Conservation (phyloP, 2,113 vertebrate species). For the Microcebus murinus region DNA sequence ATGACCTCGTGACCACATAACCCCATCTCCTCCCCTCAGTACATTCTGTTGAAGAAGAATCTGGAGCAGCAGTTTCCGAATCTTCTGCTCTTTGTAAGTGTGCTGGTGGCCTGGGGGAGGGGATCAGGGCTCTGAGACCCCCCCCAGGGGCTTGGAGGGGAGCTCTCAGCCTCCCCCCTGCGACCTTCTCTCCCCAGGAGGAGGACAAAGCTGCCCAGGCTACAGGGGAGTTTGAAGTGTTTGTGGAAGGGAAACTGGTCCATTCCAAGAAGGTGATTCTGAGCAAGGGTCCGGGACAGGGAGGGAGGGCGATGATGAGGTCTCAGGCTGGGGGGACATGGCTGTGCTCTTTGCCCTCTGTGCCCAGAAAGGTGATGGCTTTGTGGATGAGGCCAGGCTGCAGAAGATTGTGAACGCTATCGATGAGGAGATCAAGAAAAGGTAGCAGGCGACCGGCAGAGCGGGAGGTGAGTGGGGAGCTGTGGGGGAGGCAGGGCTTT, state of each 20-base stretch:
- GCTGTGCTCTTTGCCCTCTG: background rate
- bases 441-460: background rate
- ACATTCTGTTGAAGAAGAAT: slow-evolving; percentile 65
- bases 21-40: slow-evolving; percentile 35
- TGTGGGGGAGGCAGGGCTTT: no score
- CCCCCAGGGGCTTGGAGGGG: background rate
- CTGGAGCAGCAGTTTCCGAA: slow-evolving; percentile 71
- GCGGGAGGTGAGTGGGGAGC: background rate
- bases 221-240: slow-evolving; percentile 74
- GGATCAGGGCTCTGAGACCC: background rate
- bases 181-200: slow-evolving; percentile 32
- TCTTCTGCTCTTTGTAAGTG: slow-evolving; percentile 70
- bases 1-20: background rate
- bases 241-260: slow-evolving; percentile 63
- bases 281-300: background rate
- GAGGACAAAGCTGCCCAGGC: slow-evolving; percentile 6
- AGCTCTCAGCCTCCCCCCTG: background rate
- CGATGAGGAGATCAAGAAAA: slow-evolving; percentile 45
- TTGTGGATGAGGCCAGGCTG: slow-evolving; percentile 65
- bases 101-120: background rate
- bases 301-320: background rate
- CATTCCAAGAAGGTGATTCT: slow-evolving; percentile 78
- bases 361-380: slow-evolving; percentile 74
- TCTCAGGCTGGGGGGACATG: fast-evolving
- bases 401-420: slow-evolving; percentile 51